Conservation (phyloP, 2,888 invertebrate genomes). For the Tupiocoris notatus region DNA sequence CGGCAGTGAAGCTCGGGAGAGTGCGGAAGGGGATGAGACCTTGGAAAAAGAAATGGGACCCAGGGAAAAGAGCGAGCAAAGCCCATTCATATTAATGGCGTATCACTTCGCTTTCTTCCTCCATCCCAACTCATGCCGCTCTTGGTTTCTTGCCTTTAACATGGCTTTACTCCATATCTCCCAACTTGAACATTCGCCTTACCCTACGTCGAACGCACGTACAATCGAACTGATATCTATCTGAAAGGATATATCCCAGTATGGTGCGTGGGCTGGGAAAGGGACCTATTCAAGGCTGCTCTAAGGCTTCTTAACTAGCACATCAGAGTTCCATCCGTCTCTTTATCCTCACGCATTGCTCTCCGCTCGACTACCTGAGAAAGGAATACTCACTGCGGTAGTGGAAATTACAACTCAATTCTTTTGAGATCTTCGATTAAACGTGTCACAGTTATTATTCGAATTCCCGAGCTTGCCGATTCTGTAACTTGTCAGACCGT, state of each 20-base stretch:
- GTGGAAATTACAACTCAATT: no score
- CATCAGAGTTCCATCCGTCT: constrained; percentile 22
- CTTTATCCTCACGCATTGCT: no score
- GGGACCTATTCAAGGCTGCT: constrained; percentile 19
- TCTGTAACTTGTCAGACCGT: no score
- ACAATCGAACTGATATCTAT: constrained; percentile 31
- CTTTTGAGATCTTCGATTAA: no score
- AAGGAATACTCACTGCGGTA: no score
- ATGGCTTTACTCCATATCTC: background rate
- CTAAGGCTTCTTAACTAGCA: constrained; percentile 32
- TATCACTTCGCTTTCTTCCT: constrained; percentile 1
- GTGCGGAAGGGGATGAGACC: background rate
- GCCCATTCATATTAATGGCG: constrained; percentile 39
- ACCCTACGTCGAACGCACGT: constrained; percentile 30
- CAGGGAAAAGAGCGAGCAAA: constrained; percentile 19
- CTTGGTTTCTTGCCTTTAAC: background rate
- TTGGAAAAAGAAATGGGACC: constrained; percentile 25
- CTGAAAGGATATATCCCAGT: constrained; percentile 5
- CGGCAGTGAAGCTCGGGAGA: background rate
- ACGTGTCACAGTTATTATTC: no score
- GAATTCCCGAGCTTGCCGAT: no score
- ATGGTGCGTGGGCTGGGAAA: background rate
- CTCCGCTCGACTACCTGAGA: no score
- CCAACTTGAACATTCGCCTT: no score
- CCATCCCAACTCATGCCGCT: no score